These are phyloP conservation scores for Neomonachus schauinslandi DNA, from an alignment of 2,113 vertebrate genomes.

Conservation along the genomic window DNA sequence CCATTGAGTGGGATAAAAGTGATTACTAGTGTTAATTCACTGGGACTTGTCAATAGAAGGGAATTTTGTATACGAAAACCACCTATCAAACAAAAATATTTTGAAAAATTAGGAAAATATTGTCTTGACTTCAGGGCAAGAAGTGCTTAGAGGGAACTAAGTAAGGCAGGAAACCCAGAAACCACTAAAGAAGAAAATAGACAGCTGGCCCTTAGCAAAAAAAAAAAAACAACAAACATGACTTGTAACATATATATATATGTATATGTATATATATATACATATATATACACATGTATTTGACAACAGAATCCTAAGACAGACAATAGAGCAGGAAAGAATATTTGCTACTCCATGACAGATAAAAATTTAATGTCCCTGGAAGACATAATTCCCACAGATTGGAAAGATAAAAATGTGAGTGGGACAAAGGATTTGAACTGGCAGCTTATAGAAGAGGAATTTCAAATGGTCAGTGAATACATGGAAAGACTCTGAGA, in stretches of 20 bases:
- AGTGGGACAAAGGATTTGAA: not conserved
- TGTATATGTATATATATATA: too few species aligned
- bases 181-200: not conserved
- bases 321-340: not conserved
- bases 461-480: not conserved
- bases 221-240: not conserved
- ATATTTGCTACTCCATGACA: not conserved
- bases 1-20: not conserved
- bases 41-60: not conserved
- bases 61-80: conserved; percentile 25
- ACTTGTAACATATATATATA: not conserved
- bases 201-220: not conserved
- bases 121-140: not conserved
- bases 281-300: too few species aligned
- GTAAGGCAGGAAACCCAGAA: conserved; percentile 18
- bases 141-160: not conserved
- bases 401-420: not conserved
- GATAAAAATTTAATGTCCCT: not conserved
- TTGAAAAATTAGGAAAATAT: conserved; percentile 32
- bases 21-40: not conserved
- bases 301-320: not conserved
- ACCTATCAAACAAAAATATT: conserved; percentile 7
- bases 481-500: not conserved
- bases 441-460: not conserved
- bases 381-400: not conserved